These are phyloP conservation scores for Andrena cerasifolii DNA, from an alignment of 1,140 invertebrate genomes.

Conservation along the genomic window DNA sequence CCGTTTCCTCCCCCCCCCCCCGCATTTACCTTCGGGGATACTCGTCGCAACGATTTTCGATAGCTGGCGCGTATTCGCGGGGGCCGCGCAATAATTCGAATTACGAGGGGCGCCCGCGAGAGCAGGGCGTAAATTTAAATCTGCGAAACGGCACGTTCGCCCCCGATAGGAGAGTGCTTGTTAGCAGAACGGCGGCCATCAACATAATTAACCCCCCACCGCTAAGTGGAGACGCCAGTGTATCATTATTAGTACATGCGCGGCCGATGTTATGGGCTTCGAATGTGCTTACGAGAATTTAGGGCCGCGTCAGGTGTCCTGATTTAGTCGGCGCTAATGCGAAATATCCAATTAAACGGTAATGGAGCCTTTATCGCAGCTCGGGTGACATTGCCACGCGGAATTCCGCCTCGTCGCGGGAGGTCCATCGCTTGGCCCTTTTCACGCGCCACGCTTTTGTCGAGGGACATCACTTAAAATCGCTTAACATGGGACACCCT, in stretches of 20 bases:
- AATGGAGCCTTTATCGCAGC: conserved; percentile 54
- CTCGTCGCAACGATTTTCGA: not conserved
- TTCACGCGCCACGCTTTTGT: not conserved
- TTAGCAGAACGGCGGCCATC: conserved; percentile 62
- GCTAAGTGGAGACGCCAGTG: conserved; percentile 73
- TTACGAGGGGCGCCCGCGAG: conserved; percentile 25
- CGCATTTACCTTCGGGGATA: no score
- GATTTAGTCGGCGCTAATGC: conserved; percentile 62
- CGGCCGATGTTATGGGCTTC: conserved; percentile 60
- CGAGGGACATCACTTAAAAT: no score
- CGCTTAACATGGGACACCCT: no score
- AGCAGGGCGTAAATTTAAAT: conserved; percentile 64
- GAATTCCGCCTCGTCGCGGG: conserved; percentile 33
- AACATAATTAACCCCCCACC: conserved; percentile 75
- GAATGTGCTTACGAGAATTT: conserved; percentile 65
- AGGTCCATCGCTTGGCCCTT: conserved; percentile 4
- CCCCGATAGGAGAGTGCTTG: conserved; percentile 55
- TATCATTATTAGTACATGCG: conserved; percentile 75
- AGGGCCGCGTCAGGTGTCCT: conserved; percentile 59
- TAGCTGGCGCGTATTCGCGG: not conserved
- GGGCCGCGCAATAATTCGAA: conserved; percentile 47
- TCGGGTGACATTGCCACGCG: conserved; percentile 13
- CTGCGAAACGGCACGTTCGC: conserved; percentile 44
- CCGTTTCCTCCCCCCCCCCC: not conserved
- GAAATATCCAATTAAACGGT: conserved; percentile 69